phyloP scores from a whole-genome alignment of 1,140 invertebrate genomes.

The Drosophila hydei region DNA sequence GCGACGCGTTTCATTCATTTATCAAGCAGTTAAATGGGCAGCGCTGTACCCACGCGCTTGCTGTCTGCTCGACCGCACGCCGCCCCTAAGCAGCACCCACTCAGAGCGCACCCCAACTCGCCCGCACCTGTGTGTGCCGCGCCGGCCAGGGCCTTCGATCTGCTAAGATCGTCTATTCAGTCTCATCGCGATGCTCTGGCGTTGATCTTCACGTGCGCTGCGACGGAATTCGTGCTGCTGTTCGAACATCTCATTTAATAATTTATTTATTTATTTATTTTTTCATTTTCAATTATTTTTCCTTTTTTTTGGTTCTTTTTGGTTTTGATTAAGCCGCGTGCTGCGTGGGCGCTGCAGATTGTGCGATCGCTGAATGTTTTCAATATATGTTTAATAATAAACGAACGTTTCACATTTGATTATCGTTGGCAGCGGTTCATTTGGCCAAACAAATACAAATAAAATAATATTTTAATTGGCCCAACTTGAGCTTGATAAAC shows the following conservation, averaged over 20 bases:
- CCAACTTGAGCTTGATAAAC: neutral
- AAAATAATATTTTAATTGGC: constrained; percentile 6
- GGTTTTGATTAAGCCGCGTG: constrained; percentile 16
- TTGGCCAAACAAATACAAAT: constrained; percentile 9
- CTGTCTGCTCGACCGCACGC: neutral
- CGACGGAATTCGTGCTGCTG: constrained; percentile 20
- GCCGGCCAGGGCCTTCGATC: constrained; percentile 24
- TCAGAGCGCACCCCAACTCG: neutral
- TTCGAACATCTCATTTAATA: constrained; percentile 10
- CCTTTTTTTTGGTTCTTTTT: constrained; percentile 13
- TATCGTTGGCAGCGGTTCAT: constrained; percentile 13
- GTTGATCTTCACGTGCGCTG: constrained; percentile 71
- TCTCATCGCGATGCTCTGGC: constrained; percentile 77
- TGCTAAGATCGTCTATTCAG: constrained; percentile 44
- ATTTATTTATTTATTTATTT: constrained; percentile 3
- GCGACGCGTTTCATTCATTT: constrained; percentile 54
- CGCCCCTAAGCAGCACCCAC: neutral
- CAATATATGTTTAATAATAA: constrained; percentile 21
- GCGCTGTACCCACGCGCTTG: constrained; percentile 34
- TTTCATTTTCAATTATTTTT: neutral
- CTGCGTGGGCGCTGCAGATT: constrained; percentile 24
- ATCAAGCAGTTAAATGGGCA: constrained; percentile 63
- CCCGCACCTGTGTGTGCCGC: constrained; percentile 26
- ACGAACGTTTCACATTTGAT: constrained; percentile 17
- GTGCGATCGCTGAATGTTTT: constrained; percentile 4